phyloP scores from a whole-genome alignment of 2,888 invertebrate genomes.

The Eugnorisma glareosa region DNA sequence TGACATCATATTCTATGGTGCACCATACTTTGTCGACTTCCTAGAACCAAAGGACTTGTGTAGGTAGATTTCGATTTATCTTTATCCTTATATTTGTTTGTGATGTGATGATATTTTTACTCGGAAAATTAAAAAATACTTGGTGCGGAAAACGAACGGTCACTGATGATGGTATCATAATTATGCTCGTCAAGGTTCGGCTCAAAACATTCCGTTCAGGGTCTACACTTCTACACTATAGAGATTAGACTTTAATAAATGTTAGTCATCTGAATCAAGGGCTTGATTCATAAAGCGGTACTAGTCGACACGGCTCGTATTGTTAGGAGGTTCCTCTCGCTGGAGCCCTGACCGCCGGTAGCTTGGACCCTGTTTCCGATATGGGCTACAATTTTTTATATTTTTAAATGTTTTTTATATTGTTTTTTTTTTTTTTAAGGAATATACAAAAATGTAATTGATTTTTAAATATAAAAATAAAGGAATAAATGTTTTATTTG shows the following conservation, averaged over 20 bases:
- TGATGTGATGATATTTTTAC: background rate
- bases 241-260: background rate
- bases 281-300: too few species aligned
- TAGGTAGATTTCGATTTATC: background rate
- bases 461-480: too few species aligned
- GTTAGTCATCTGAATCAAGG: too few species aligned
- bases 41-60: constrained; percentile 24
- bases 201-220: background rate
- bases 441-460: too few species aligned
- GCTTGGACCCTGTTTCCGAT: too few species aligned
- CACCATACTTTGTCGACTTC: constrained; percentile 19
- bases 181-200: background rate
- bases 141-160: background rate
- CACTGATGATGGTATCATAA: background rate
- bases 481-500: too few species aligned
- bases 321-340: too few species aligned
- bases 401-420: too few species aligned
- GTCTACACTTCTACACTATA: background rate
- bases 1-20: constrained; percentile 39
- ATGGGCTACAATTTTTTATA: too few species aligned
- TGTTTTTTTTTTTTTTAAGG: too few species aligned
- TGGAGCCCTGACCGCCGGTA: too few species aligned
- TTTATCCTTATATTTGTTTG: constrained; percentile 49
- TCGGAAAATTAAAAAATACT: constrained; percentile 14
- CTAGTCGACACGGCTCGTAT: too few species aligned